Evolutionary conservation across 2,797 vertebrate species (phyloP).

Genomic region (Morus bassanus): DNA sequence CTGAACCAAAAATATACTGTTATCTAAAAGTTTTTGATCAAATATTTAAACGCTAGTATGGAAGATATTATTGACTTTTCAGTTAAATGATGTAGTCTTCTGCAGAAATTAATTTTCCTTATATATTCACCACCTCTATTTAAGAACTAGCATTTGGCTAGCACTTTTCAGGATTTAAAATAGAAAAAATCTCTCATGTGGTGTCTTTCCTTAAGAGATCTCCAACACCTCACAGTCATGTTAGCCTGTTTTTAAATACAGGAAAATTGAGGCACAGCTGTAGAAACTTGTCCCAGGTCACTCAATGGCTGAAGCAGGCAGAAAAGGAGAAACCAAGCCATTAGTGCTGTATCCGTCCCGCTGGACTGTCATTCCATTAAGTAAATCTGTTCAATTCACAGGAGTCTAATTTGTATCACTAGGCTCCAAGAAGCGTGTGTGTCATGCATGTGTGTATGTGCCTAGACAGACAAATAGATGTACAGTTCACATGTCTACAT

Average conservation of each 20-base stretch:
- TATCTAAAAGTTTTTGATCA: neutral
- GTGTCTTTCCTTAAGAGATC: slow-evolving; percentile 6
- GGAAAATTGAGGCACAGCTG: neutral
- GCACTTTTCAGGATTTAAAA: slow-evolving; percentile 33
- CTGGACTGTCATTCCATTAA: neutral
- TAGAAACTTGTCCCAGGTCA: neutral
- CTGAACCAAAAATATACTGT: neutral
- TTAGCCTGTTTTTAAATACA: neutral
- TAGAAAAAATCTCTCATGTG: neutral
- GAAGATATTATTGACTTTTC: slow-evolving; percentile 36
- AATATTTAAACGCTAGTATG: neutral
- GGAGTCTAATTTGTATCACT: neutral
- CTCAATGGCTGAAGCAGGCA: neutral
- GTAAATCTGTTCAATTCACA: neutral
- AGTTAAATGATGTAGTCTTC: neutral
- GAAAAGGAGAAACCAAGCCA: neutral
- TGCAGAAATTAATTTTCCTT: slow-evolving; percentile 31
- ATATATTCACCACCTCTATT: slow-evolving; percentile 36
- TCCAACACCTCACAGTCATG: neutral
- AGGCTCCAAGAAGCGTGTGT: neutral
- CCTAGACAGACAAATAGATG: neutral
- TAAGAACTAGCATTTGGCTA: slow-evolving; percentile 51
- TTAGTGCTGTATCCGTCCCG: neutral
- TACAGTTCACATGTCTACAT: neutral
- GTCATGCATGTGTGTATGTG: rapidly evolving